phyloP scores from a whole-genome alignment of 2,888 invertebrate species.

The Acrocyrtus sp. region DNA sequence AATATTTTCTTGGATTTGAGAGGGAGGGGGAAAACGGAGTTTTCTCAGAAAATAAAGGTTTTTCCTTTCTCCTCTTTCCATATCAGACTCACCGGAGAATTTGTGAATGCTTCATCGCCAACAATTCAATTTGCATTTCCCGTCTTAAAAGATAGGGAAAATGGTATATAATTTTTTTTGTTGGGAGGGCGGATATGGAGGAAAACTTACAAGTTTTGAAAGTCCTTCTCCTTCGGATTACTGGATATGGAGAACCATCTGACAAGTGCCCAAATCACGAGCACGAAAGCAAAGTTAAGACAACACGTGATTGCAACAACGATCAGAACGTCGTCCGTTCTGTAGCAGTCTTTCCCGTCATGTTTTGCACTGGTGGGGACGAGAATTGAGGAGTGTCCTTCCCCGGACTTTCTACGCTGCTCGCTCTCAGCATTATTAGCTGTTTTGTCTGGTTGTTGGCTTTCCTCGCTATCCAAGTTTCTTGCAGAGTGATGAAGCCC shows the following conservation, averaged over 20 bases:
- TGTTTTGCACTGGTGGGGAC: slow-evolving; percentile 28
- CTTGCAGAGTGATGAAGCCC: no score
- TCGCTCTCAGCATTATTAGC: background rate
- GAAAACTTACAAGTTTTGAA: slow-evolving; percentile 62
- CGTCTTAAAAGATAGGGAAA: no score
- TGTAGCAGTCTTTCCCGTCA: slow-evolving; percentile 54
- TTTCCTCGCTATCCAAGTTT: slow-evolving; percentile 9
- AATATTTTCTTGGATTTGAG: no score
- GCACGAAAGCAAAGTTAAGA: slow-evolving; percentile 61
- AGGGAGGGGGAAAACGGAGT: no score
- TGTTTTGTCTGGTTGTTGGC: background rate
- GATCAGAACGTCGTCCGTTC: slow-evolving; percentile 60
- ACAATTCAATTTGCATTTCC: no score
- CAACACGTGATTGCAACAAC: slow-evolving; percentile 62
- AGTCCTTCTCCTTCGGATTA: slow-evolving; percentile 57
- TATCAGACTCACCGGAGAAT: no score
- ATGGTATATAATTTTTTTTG: no score
- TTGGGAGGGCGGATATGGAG: no score
- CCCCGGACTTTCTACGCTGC: background rate
- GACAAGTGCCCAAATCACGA: slow-evolving; percentile 59
- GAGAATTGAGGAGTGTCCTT: slow-evolving; percentile 2
- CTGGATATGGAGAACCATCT: slow-evolving; percentile 59
- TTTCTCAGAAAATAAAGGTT: no score
- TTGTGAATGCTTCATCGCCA: no score
- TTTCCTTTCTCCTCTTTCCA: no score